Evolutionary conservation across 1,140 invertebrate genomes (phyloP).

Genomic region (Nasonia vitripennis): DNA sequence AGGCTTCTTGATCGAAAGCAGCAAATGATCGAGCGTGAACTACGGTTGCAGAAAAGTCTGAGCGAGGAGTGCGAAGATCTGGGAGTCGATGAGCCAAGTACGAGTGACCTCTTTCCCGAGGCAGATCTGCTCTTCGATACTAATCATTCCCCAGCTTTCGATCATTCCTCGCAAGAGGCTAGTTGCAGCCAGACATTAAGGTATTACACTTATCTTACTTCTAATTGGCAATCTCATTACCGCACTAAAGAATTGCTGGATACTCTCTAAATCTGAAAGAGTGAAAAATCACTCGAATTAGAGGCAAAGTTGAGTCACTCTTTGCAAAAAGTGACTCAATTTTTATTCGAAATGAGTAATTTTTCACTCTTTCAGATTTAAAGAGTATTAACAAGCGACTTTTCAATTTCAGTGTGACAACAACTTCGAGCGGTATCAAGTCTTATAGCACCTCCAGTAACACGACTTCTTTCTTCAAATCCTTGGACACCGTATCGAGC

Average conservation of each 20-base stretch:
- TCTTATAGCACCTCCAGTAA: slow-evolving; percentile 48
- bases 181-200: slow-evolving; percentile 69
- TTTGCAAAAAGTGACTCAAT: no score
- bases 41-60: slow-evolving; percentile 80
- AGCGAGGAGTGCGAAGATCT: slow-evolving; percentile 86
- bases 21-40: slow-evolving; percentile 77
- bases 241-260: not conserved
- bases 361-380: no score
- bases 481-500: slow-evolving; percentile 67
- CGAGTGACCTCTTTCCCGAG: slow-evolving; percentile 85
- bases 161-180: slow-evolving; percentile 72
- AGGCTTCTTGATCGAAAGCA: slow-evolving; percentile 67
- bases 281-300: no score
- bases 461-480: slow-evolving; percentile 64
- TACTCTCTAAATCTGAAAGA: not conserved
- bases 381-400: not conserved
- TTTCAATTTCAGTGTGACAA: slow-evolving; percentile 34
- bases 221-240: not conserved
- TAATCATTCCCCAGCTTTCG: slow-evolving; percentile 74
- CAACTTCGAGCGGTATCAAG: slow-evolving; percentile 28
- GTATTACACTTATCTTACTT: slow-evolving; percentile 37
- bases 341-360: no score
- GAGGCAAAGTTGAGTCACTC: no score
- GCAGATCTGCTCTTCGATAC: slow-evolving; percentile 82
- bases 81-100: slow-evolving; percentile 85